Evolutionary conservation across 1,140 invertebrate genomes (phyloP), one percentile per base, ranked within the genome.

Genomic region (Diorhabda sublineata): DNA sequence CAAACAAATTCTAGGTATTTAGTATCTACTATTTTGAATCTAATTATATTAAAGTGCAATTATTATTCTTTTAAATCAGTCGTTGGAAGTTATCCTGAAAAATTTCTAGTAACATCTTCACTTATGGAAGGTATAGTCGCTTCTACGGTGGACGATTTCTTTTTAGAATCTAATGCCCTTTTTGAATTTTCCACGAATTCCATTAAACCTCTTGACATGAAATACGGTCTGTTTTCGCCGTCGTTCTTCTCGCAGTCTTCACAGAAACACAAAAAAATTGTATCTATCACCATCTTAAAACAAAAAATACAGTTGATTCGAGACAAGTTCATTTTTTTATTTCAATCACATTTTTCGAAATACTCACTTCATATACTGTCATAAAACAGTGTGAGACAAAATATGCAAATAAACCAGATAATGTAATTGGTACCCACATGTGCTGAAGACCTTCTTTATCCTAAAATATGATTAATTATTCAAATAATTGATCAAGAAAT

Each of bases 211-310:
- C 84, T 85, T 71, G 88, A 90, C 89, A 93, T 93, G 78, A 82
- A 93, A 76, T 92, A 94, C 1, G 90, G 90, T 69, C 84, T 84
- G 5, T 81, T 84, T 8, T 88, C 83, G 2, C 91, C 92, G 82
- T 94, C 91, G 79, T 94, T 93, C 67, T 86, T 81, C 60, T 87
- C 84, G 75, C 87, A 90, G 74, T 92, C 90, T 81, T 92, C 91
- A 82, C 93, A 91, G 83, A 95, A 94, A 77, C 92, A 94, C 9
- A 95, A 78, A 76, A 94, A 90, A 73, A 94, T 87, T 7, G 72
- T 69, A 6, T 73, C 72, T 3, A 73, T 71, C 11, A 64, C 64
- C 66, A 73, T 73, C 71, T 73, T 58, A 57, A 70, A 66, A 65
- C 41, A 57, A 64, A 52, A 42, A 62, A 52, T 26, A 26, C 26